Base-by-base conservation (phyloP, 2,888 invertebrate genomes). In the Rutpela maculata region DNA sequence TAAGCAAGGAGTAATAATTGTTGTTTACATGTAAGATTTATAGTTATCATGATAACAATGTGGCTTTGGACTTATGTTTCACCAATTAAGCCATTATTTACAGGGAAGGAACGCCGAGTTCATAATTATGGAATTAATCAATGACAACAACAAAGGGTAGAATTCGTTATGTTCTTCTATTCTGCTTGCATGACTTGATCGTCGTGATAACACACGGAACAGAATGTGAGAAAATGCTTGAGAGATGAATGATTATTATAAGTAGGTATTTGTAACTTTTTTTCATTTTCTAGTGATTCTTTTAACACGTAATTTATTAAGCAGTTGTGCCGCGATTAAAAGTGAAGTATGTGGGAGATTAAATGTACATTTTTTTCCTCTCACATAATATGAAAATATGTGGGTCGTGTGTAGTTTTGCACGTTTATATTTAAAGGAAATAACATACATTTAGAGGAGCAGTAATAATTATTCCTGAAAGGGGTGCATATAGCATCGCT, bases 31-130 rank as follows among this genome's bases (percentile, higher is more conserved):
- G 77, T 80, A 74, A 78, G 78, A 83, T 81, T 82, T 83, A 83
- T 80, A 71, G 78, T 79, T 80, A 80, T 81, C 82, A 71, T 78
- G 82, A 84, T 82, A 85, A 80, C 80, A 77, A 74, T 78, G 76
- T 78, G 70, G 79, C 65, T 77, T 79, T 75, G 76, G 79, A 80
- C 66, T 79, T 78, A 77, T 81, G 80, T 80, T 81, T 70, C 78
- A 66, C 80, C 82, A 82, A 82, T 80, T 80, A 82, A 80, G 82
- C 78, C 81, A 77, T 82, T 81, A 81, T 80, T 82, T 78, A 82
- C 77, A 77, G 63, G 66, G 73, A 75, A 77, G 76, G 63, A 80
- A 76, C 75, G 70, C 73, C 69, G 56, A 74, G 74, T 77, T 80
- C 78, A 79, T 80, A 81, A 80, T 80, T 80, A 79, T 78, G 78